Percentiles rank a stretch among this genome's conserved stretches.
Evolutionary conservation across 2,797 vertebrate genomes (phyloP).

Genomic region (Tauraco hartlaubi): DNA sequence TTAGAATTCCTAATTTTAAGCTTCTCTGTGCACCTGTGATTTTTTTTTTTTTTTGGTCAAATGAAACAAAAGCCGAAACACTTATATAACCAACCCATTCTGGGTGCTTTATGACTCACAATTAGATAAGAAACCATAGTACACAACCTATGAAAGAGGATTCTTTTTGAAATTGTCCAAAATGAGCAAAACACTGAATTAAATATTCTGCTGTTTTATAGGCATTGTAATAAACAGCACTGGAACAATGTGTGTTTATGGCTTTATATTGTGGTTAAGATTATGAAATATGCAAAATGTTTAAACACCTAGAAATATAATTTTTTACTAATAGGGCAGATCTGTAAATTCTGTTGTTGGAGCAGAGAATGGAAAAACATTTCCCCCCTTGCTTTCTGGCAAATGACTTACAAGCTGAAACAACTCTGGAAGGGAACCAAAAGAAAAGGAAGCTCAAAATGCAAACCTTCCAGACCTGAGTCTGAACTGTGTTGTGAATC

Average conservation of each 20-base stretch:
- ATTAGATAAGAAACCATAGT: neutral
- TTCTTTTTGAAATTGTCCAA: neutral
- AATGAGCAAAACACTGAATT: neutral
- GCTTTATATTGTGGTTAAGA: neutral
- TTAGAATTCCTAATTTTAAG: neutral
- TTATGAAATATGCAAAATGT: neutral
- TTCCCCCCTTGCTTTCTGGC: neutral
- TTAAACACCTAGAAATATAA: neutral
- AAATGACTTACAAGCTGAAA: neutral
- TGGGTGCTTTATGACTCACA: neutral
- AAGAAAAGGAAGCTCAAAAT: neutral
- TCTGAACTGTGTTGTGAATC: neutral
- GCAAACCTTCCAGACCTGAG: neutral
- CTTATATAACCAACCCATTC: neutral
- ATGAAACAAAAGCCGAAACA: neutral
- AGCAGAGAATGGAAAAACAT: neutral
- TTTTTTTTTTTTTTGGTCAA: neutral
- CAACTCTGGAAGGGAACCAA: neutral
- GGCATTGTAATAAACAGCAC: neutral
- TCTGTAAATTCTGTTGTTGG: neutral
- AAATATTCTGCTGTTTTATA: neutral
- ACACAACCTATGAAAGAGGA: neutral
- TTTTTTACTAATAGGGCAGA: neutral
- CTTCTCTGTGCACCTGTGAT: neutral
- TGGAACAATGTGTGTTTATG: neutral